Base-by-base conservation (phyloP, 1,140 invertebrate species). In the Brachionus rotundiformis region DNA sequence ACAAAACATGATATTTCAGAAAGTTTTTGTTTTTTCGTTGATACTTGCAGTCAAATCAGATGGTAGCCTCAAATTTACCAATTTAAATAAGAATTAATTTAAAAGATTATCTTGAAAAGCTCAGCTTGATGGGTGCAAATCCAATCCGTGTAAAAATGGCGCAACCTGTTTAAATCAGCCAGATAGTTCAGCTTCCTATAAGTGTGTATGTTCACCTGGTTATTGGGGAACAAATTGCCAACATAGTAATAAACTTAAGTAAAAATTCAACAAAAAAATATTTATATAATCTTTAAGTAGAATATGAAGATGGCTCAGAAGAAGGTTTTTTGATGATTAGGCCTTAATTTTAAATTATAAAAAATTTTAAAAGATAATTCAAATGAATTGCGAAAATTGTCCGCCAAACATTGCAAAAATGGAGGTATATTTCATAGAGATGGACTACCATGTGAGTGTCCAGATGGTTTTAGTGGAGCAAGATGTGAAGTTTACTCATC, bases 381-480 rank as follows among this genome's bases (percentile, higher is more conserved):
- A 65, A 54, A 19, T 8, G 47, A 68, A 16, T 36, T 31, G 36
- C 6, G 6, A 19, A 16, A n/a, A 31, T 33, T 36, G 27, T 16
- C 7, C 5, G 11, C 8, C 19, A 16, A 36, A 8, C 13, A 73
- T 25, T 73, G 68, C 3, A 4, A 44, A 7, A 73, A 73, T 44
- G 68, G 68, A 44, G 68, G 68, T 5, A 73, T 8, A 23, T 73
- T 25, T 19, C 2, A 44, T 1, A 23, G 8, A 41, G 5, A 44
- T 73, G 68, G 68, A 2, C 13, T 73, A 41, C 68, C 68, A 44
- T 73, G 68, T 47, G 6, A n/a, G 27, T 98, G 95, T 86, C 93
- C 94, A 1, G 94, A 94, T 84, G 96, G 95, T 47, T 98, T 95
- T 87, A 93, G 93, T 2, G 96, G 96, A 81, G 90, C 92, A 83